Percentiles rank a stretch among this genome's conserved stretches.
These are phyloP conservation scores for Enteromius viviparus DNA, from an alignment of 2,797 vertebrate genomes.

Conservation along the genomic window DNA sequence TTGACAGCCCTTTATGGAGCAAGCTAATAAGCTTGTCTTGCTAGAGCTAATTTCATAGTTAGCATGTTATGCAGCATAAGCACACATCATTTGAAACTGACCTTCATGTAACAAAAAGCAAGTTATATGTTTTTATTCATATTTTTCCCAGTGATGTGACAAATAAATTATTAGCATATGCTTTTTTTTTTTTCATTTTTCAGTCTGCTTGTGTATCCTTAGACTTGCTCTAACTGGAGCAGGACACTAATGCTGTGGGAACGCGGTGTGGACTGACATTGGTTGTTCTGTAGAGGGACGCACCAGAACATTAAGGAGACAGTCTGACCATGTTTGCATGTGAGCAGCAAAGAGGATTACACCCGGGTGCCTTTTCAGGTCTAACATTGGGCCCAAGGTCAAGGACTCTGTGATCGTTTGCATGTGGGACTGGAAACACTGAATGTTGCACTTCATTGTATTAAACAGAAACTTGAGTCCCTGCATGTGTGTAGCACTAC, in stretches of 20 bases:
- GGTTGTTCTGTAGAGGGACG: background rate
- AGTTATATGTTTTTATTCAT: background rate
- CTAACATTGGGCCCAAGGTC: conserved; percentile 19
- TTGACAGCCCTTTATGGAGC: background rate
- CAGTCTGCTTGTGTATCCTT: background rate
- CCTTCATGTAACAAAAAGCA: background rate
- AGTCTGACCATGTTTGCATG: conserved; percentile 50
- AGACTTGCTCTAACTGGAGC: background rate
- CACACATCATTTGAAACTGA: background rate
- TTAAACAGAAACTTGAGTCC: background rate
- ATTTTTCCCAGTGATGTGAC: background rate
- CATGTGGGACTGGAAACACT: conserved; percentile 5
- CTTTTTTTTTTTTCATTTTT: background rate
- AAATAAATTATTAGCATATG: background rate
- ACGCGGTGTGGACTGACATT: background rate
- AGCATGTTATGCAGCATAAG: background rate
- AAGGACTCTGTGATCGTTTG: conserved; percentile 31
- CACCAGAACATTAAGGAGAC: conserved; percentile 4
- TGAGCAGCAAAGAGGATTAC: conserved; percentile 55
- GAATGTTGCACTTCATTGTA: conserved; percentile 2
- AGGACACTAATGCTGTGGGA: background rate
- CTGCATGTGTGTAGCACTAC: conserved; percentile 3
- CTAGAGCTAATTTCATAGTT: background rate
- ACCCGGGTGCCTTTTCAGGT: conserved; percentile 10
- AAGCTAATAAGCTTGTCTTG: background rate